phyloP scores from a whole-genome alignment of 2,888 invertebrate species.

The Coelinius sp. region DNA sequence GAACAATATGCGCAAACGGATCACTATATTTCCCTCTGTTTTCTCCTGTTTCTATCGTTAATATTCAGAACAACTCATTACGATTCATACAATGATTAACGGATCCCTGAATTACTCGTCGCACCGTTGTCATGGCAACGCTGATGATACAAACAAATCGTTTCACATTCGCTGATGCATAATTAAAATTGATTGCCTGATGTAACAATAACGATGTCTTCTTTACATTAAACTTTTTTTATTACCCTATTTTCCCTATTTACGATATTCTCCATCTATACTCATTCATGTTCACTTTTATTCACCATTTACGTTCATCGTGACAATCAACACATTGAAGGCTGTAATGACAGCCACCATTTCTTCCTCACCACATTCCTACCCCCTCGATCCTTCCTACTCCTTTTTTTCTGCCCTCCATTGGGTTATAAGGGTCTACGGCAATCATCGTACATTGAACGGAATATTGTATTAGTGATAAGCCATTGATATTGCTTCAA shows the following conservation, averaged over 20 bases:
- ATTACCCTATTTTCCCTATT: not conserved
- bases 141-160: slow-evolving; percentile 23
- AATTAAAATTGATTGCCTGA: slow-evolving; percentile 31
- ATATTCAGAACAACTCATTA: slow-evolving; percentile 22
- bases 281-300: not conserved
- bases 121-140: slow-evolving; percentile 19
- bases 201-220: slow-evolving; percentile 14
- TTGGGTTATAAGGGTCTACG: slow-evolving; percentile 43
- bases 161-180: slow-evolving; percentile 14
- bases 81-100: slow-evolving; percentile 10
- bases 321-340: slow-evolving; percentile 41
- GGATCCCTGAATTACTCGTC: not conserved
- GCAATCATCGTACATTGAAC: slow-evolving; percentile 66
- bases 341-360: not conserved
- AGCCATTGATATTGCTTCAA: slow-evolving; percentile 67
- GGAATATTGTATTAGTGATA: slow-evolving; percentile 67
- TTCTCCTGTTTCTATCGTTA: slow-evolving; percentile 11
- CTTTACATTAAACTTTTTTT: not conserved
- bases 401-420: slow-evolving; percentile 2
- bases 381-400: not conserved
- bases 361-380: slow-evolving; percentile 24
- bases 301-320: not conserved
- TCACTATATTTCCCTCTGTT: not conserved
- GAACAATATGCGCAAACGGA: not conserved
- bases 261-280: not conserved